Percentiles rank a stretch among this genome's conserved stretches.
phyloP scores from a whole-genome alignment of 2,113 vertebrate genomes.

The Astur gentilis region DNA sequence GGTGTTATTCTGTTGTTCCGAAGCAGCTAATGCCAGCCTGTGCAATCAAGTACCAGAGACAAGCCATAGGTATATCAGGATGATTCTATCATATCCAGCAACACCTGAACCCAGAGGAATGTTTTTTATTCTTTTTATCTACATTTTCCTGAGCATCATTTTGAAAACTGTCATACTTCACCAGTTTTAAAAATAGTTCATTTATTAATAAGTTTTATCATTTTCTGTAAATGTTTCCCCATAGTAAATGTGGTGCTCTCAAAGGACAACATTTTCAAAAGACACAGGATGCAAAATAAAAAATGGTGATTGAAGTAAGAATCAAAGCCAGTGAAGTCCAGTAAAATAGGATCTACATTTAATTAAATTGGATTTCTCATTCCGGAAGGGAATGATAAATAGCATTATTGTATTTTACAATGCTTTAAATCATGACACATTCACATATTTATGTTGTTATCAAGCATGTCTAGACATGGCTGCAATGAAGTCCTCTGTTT shows the following conservation, averaged over 20 bases:
- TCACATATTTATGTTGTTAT: slow-evolving; percentile 21
- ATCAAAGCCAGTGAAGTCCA: slow-evolving; percentile 22
- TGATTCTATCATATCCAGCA: not conserved
- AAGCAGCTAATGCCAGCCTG: not conserved
- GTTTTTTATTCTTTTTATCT: not conserved
- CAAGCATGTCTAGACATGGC: not conserved
- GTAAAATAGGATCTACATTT: slow-evolving; percentile 17
- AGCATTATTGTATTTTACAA: slow-evolving; percentile 15
- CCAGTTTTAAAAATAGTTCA: not conserved
- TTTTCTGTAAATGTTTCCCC: not conserved
- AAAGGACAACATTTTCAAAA: slow-evolving; percentile 9
- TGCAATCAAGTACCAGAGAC: not conserved
- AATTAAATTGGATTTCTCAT: slow-evolving; percentile 62
- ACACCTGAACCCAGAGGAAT: not conserved
- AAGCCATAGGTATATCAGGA: not conserved
- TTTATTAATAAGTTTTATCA: not conserved
- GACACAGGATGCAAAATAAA: not conserved
- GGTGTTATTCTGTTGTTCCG: not conserved
- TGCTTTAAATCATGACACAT: not conserved
- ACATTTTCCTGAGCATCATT: not conserved
- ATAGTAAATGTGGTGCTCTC: not conserved
- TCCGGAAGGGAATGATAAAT: slow-evolving; percentile 41
- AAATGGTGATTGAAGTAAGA: not conserved
- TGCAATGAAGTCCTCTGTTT: not conserved
- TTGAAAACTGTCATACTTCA: not conserved